phyloP scores from a whole-genome alignment of 2,797 vertebrate species.

The Sebastes minor region DNA sequence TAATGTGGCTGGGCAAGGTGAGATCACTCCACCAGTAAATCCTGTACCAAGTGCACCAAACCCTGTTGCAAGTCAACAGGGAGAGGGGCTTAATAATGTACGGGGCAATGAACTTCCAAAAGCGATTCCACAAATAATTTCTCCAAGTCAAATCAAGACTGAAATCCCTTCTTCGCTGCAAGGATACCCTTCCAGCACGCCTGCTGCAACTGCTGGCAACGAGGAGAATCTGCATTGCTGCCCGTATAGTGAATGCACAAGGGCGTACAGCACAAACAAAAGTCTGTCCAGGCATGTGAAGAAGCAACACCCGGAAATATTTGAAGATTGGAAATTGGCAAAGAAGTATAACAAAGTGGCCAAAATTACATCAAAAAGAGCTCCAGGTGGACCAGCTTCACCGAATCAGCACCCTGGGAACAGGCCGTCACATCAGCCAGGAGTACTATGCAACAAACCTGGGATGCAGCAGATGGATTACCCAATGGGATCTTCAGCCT shows the following conservation, averaged over 20 bases:
- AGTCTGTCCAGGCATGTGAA: slow-evolving; percentile 99
- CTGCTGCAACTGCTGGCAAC: slow-evolving; percentile 58
- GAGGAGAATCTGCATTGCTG: slow-evolving; percentile 89
- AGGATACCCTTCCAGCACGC: slow-evolving; percentile 64
- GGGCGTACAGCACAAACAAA: slow-evolving; percentile 95
- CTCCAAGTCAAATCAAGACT: slow-evolving; percentile 72
- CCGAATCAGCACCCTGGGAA: slow-evolving; percentile 74
- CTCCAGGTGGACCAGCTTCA: slow-evolving; percentile 76
- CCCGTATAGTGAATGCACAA: slow-evolving; percentile 92
- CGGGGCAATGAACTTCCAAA: slow-evolving; percentile 50
- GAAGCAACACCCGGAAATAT: slow-evolving; percentile 95
- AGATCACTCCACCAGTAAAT: slow-evolving; percentile 38
- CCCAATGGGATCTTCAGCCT: slow-evolving; percentile 82
- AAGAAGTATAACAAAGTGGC: slow-evolving; percentile 92
- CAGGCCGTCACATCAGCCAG: slow-evolving; percentile 59
- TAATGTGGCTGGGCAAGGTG: slow-evolving; percentile 24
- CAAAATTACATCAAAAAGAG: slow-evolving; percentile 83
- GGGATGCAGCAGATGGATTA: slow-evolving; percentile 83
- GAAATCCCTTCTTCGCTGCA: slow-evolving; percentile 70
- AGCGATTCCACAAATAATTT: slow-evolving; percentile 64
- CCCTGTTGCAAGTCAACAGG: slow-evolving; percentile 42
- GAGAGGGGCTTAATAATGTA: slow-evolving; percentile 32
- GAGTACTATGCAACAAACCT: slow-evolving; percentile 83
- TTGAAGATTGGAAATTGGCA: slow-evolving; percentile 94
- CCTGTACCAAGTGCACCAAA: slow-evolving; percentile 36